Base-by-base conservation (phyloP, 2,113 vertebrate genomes). In the Sigmodon hispidus region DNA sequence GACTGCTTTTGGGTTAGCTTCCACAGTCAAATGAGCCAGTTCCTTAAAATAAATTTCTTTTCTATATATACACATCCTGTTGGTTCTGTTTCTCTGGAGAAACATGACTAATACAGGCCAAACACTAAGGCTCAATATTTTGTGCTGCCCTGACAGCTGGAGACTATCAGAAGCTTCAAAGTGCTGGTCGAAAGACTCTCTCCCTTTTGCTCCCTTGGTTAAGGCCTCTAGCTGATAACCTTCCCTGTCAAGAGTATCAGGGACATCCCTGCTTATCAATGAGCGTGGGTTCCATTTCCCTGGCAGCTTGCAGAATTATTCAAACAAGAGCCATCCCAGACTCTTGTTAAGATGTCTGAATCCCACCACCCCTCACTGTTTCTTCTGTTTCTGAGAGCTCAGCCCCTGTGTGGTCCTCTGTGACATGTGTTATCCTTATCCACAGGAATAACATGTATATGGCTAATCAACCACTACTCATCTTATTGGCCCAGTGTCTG, bases 21-120 rank as follows among this genome's bases (percentile, higher is more conserved):
- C 69, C 67, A 52, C 48, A 26, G 87, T 88, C 92, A 81, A 26
- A 1, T 19, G 77, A 73, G 55, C 19, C 45, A 50, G 36, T 43
- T 87, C 40, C 84, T 69, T 57, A 93, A 93, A 87, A 93, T 87
- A 93, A 40, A 76, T 55, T 55, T 76, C 81, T 88, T 55, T 48
- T 65, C 55, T 85, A 76, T 86, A 93, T 77, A 93, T 13, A 86
- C 63, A 86, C 72, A 80, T 52, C 45, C 80, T 80, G 63, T 48
- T 57, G 63, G 63, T 86, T 90, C 72, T 86, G 34, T 70, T 86
- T 93, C 57, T 80, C 73, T 86, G 80, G 52, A 55, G 70, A 86
- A 69, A 65, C 45, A 40, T 87, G 73, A 87, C 59, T 89, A 73
- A 92, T 36, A 75, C 24, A 72, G 55, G 57, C 36, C 72, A 48